Evolutionary conservation across 2,113 vertebrate species (phyloP).

Genomic region (Rhabdomys dilectus): DNA sequence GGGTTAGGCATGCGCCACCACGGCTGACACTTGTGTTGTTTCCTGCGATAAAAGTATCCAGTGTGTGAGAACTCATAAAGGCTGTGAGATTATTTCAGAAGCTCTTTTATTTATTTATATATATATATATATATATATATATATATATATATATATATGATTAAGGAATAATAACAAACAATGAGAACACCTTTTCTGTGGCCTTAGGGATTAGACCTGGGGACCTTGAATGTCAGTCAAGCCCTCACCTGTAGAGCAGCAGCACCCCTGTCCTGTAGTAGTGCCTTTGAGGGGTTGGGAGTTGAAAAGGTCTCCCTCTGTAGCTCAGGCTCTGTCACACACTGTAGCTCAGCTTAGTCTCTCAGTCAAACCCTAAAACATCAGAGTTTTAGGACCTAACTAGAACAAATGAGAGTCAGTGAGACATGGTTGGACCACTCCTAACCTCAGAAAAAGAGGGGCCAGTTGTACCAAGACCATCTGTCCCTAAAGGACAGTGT

Average conservation of each 20-base stretch:
- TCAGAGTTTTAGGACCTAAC: neutral
- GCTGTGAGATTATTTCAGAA: neutral
- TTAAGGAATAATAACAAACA: neutral
- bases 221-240: neutral
- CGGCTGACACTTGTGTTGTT: neutral
- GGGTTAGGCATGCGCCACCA: neutral
- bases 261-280: neutral
- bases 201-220: neutral
- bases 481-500: constrained; percentile 1
- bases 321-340: neutral
- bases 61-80: neutral
- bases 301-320: neutral
- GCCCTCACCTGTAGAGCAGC: neutral
- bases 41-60: neutral
- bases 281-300: neutral
- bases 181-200: neutral
- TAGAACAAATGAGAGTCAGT: neutral
- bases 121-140: no score
- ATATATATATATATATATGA: no score
- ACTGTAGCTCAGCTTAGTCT: neutral
- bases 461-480: neutral
- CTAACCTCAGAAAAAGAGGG: constrained; percentile 10
- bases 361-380: neutral
- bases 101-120: no score
- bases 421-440: neutral